Evolutionary conservation across 2,113 vertebrate genomes (phyloP).

Genomic region (Prinia subflava): DNA sequence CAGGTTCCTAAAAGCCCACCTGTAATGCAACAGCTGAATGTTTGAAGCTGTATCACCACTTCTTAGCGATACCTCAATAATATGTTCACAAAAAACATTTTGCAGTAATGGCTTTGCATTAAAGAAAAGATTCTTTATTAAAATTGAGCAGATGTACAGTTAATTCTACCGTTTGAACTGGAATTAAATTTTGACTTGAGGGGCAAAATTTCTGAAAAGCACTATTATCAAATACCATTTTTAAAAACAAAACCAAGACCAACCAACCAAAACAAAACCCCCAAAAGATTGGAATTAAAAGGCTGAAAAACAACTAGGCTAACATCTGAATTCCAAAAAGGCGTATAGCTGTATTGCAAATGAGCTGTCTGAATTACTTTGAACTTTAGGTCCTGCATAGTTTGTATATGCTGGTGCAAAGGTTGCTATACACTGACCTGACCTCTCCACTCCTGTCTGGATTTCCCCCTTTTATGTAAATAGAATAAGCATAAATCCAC

Average conservation of each 20-base stretch:
- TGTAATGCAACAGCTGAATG: not conserved
- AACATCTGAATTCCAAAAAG: not conserved
- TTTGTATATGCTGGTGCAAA: not conserved
- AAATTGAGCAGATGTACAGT: not conserved
- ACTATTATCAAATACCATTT: not conserved
- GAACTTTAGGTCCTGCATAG: not conserved
- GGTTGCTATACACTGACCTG: not conserved
- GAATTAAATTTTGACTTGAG: not conserved
- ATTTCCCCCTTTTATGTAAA: not conserved
- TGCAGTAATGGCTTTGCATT: not conserved
- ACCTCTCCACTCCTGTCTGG: not conserved
- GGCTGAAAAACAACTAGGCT: not conserved
- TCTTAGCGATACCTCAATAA: not conserved
- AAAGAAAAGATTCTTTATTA: not conserved
- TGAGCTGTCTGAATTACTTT: not conserved
- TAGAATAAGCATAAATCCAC: not conserved
- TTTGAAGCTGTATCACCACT: not conserved
- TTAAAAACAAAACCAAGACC: not conserved
- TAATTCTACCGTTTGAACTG: not conserved
- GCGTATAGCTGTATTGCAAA: not conserved
- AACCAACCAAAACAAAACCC: not conserved
- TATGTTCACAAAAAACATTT: not conserved
- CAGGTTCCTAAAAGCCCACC: not conserved
- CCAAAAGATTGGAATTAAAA: not conserved
- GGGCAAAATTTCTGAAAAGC: not conserved